A percentile compares a stretch with the other conserved stretches of the same genome.
Conservation (phyloP, 2,888 invertebrate genomes). For the Vesta saturnalis region DNA sequence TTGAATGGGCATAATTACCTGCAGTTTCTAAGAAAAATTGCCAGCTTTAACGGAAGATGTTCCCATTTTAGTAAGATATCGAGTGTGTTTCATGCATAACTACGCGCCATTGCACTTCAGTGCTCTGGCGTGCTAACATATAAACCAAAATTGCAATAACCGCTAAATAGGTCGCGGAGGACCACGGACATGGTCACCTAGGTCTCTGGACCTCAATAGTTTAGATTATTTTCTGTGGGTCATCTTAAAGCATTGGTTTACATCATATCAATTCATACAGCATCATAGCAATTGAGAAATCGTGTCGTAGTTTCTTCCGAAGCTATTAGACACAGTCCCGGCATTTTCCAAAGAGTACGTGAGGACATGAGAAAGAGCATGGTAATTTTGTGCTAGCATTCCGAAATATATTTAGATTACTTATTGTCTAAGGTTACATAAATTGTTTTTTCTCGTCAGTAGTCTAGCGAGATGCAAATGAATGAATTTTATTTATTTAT, state of each 20-base stretch:
- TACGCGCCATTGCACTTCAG: neutral
- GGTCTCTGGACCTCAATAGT: too few species aligned
- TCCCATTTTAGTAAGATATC: too few species aligned
- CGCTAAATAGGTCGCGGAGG: neutral
- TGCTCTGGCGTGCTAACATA: neutral
- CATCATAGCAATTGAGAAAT: neutral
- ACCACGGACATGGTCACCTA: neutral
- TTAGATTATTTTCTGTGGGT: neutral
- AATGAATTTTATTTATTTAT: neutral
- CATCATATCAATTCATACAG: neutral
- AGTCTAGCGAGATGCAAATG: too few species aligned
- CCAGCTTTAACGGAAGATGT: neutral
- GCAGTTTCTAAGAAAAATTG: neutral
- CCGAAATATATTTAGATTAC: neutral
- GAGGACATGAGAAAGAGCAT: neutral
- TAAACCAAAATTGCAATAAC: too few species aligned
- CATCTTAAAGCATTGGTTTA: neutral
- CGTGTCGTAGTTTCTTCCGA: neutral
- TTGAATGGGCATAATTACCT: too few species aligned
- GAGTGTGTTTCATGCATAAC: neutral
- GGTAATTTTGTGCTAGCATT: neutral
- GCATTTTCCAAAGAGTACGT: too few species aligned
- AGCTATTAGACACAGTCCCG: too few species aligned
- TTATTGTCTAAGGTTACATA: neutral
- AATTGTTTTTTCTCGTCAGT: neutral